phyloP scores from a whole-genome alignment of 1,140 invertebrate genomes.

The Sesamia nonagrioides region DNA sequence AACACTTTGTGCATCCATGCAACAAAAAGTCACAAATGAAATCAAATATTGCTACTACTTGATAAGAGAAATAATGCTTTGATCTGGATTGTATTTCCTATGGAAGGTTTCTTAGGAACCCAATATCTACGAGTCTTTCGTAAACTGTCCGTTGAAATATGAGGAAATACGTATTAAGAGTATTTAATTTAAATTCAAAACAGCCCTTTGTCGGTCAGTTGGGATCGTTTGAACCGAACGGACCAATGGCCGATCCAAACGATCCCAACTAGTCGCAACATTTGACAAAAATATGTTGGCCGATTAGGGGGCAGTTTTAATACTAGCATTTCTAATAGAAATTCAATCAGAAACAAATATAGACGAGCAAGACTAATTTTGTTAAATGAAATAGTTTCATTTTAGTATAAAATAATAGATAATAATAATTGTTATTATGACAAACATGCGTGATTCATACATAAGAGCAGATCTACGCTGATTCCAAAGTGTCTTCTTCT shows the following conservation, averaged over 20 bases:
- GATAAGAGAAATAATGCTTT: background rate
- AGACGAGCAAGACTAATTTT: conserved; percentile 6
- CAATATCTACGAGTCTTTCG: conserved; percentile 1
- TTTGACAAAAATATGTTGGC: no score
- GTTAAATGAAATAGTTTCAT: background rate
- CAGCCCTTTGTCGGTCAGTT: no score
- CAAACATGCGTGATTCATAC: no score
- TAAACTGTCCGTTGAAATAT: background rate
- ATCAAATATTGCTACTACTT: background rate
- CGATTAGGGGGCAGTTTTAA: no score
- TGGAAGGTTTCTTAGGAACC: background rate
- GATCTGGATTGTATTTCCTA: background rate
- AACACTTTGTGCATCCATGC: background rate
- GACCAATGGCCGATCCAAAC: no score
- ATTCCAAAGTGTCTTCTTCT: no score
- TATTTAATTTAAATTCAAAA: conserved; percentile 17
- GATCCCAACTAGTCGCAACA: no score
- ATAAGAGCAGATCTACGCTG: no score
- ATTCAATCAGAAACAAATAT: background rate
- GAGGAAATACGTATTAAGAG: background rate
- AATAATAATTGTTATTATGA: no score
- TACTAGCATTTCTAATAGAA: background rate
- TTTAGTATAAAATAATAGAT: no score
- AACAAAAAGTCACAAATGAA: background rate
- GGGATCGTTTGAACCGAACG: no score